Evolutionary conservation across 2,888 invertebrate genomes (phyloP).

Genomic region (Euplexia lucipara): DNA sequence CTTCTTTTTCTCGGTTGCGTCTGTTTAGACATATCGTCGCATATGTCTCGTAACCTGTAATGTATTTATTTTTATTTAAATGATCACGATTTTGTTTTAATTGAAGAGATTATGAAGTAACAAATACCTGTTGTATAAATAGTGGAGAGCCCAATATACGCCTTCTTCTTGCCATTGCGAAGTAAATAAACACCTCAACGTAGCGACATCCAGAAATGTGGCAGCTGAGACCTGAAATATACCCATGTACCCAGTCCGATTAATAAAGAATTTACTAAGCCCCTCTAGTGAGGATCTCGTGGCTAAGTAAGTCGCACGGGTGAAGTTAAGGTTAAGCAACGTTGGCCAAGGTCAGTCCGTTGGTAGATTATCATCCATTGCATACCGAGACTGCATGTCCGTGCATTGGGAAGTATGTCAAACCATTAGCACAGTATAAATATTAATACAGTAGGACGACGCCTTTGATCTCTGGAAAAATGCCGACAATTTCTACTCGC

Average conservation of each 20-base stretch:
- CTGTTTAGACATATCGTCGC: slow-evolving; percentile 95
- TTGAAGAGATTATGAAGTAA: not conserved
- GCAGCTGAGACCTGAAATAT: slow-evolving; percentile 94
- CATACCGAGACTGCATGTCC: no score
- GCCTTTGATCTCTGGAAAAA: no score
- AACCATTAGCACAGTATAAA: no score
- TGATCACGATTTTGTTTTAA: not conserved
- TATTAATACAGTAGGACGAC: no score
- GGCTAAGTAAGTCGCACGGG: no score
- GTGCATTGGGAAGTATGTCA: no score
- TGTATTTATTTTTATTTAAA: not conserved
- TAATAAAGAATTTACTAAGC: not conserved
- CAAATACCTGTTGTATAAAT: slow-evolving; percentile 95
- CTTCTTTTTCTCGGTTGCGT: slow-evolving; percentile 96
- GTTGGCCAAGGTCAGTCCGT: no score
- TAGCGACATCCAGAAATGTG: slow-evolving; percentile 99
- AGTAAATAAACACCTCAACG: slow-evolving; percentile 98
- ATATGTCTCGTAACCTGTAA: slow-evolving; percentile 95
- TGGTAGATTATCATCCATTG: no score
- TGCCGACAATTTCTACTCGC: no score
- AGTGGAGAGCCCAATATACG: slow-evolving; percentile 98
- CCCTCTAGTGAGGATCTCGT: no score
- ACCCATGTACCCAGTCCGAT: not conserved
- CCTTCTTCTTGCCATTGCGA: slow-evolving; percentile 99
- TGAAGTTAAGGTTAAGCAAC: no score